Evolutionary conservation across 1,140 invertebrate genomes (phyloP).

Genomic region (Globodera ellingtonae): DNA sequence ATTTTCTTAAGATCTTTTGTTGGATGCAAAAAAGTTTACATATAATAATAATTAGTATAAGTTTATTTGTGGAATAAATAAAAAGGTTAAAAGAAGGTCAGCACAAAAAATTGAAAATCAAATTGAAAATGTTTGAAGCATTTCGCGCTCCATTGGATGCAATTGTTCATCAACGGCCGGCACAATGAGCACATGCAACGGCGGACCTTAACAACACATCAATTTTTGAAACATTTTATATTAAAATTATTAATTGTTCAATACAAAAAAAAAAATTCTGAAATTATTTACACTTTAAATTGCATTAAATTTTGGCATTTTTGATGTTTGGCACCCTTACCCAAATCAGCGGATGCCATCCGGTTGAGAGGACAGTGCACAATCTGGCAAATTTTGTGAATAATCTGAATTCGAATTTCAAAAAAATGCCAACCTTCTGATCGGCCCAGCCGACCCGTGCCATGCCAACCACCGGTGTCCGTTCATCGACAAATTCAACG

Average conservation of each 20-base stretch:
- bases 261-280: no score
- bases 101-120: no score
- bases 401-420: no score
- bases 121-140: slow-evolving; percentile 56
- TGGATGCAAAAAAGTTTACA: no score
- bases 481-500: slow-evolving; percentile 48
- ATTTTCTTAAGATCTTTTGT: no score
- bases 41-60: no score
- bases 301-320: no score
- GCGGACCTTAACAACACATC: slow-evolving; percentile 71
- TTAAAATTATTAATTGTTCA: no score
- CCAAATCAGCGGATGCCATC: slow-evolving; percentile 77
- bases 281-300: no score
- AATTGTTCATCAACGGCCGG: slow-evolving; percentile 42
- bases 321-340: neutral
- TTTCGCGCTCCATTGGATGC: slow-evolving; percentile 60
- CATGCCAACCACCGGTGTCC: slow-evolving; percentile 78
- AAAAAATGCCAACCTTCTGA: slow-evolving; percentile 70
- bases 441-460: slow-evolving; percentile 83
- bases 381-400: slow-evolving; percentile 68
- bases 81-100: no score
- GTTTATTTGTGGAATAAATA: no score
- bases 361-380: slow-evolving; percentile 74
- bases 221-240: no score
- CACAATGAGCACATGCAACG: slow-evolving; percentile 90